A percentile compares a stretch with the other conserved stretches of the same genome.
These are phyloP conservation scores for Platorchestia sp. DNA, from an alignment of 1,140 invertebrate species.

Conservation along the genomic window DNA sequence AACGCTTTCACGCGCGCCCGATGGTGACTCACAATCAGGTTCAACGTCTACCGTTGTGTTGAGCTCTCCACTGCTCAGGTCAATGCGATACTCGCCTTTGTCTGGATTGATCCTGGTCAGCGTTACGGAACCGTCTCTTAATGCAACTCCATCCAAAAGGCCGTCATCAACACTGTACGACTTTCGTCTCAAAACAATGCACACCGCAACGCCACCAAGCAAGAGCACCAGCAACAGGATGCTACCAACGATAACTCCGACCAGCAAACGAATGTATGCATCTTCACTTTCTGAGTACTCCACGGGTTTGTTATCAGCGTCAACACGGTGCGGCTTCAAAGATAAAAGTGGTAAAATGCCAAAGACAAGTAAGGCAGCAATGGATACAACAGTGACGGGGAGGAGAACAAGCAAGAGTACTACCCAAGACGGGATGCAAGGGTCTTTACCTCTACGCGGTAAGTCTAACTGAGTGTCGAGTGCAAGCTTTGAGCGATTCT, in stretches of 20 bases:
- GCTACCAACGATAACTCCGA: constrained; percentile 47
- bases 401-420: constrained; percentile 6
- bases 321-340: background rate
- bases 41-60: constrained; percentile 24
- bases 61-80: constrained; percentile 23
- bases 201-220: background rate
- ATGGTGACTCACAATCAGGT: background rate
- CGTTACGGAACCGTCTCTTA: constrained; percentile 8
- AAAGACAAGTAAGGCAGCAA: constrained; percentile 10
- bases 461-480: constrained; percentile 29
- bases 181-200: constrained; percentile 39
- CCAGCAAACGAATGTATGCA: constrained; percentile 14
- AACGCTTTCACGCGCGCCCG: background rate
- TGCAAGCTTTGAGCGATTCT: background rate
- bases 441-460: background rate
- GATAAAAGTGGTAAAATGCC: constrained; percentile 42
- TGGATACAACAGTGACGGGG: background rate
- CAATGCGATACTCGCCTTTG: constrained; percentile 2
- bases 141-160: constrained; percentile 1
- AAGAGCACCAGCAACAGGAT: constrained; percentile 47
- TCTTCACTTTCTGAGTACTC: background rate
- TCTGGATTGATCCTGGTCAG: constrained; percentile 4
- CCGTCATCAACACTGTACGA: background rate
- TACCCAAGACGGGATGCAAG: background rate
- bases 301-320: constrained; percentile 24